Evolutionary conservation across 2,113 vertebrate species (phyloP), one percentile per base, ranked within the genome.

Genomic region (Salvelinus alpinus): DNA sequence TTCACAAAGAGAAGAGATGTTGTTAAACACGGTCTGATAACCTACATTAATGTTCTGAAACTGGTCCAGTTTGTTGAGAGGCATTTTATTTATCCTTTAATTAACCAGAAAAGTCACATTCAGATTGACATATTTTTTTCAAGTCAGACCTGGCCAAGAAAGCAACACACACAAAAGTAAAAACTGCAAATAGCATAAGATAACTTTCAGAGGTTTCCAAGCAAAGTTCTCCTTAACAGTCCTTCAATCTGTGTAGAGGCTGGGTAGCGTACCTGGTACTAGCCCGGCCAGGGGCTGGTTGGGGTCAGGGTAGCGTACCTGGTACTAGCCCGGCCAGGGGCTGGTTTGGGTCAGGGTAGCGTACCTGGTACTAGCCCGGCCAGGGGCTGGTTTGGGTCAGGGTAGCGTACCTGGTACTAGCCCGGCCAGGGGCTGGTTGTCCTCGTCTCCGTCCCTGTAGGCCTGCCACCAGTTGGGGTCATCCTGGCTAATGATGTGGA

Each of bases 401-500:
- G 2, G 8, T 73, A 29, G 2, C 18, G 79, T 94, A 99, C 98
- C 98, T 93, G 97, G 98, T 73, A 99, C 94, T 11, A 99, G 96
- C 54, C 98, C 98, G 20, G 98, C 98, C 7, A 99, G 82, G 1
- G 98, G 98, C 72, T 99, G 98, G 81, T 99, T 99, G 64, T 99
- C 98, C 91, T 99, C 98, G 48, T 99, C 98, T 7, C 98, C 98
- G 29, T 99, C 98, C 86, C 98, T 90, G 91, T 99, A 99, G 18
- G 98, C 97, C 85, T 99, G 98, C 98, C 98, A 99, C 98, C 98
- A 99, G 88, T 98, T 99, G 80, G 98, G 97, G 88, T 99, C 98
- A 38, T 97, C 94, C 86, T 99, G 97, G 88, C 98, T 99, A 84
- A 99, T 99, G 20, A 99, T 95, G 86, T 99, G 98, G 47, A 99